phyloP scores from a whole-genome alignment of 2,888 invertebrate genomes.

The Megalurothrips usitatus region DNA sequence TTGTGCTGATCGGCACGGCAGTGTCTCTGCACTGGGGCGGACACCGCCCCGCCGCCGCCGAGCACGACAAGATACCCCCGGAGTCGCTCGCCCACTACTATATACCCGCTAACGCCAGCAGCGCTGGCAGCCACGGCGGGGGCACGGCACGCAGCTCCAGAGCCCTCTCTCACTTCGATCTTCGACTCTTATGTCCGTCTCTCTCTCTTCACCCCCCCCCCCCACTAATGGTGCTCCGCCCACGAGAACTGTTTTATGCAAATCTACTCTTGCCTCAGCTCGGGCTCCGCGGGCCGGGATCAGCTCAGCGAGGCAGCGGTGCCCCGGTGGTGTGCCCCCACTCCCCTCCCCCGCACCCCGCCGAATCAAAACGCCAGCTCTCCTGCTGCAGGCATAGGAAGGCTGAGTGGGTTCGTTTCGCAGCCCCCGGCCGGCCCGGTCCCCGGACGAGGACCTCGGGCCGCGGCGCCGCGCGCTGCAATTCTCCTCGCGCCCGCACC shows the following conservation, averaged over 20 bases:
- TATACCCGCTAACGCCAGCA: too few species aligned
- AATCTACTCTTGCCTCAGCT: neutral
- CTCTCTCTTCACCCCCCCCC: neutral
- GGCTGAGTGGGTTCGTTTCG: too few species aligned
- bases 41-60: neutral
- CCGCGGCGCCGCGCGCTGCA: too few species aligned
- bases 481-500: too few species aligned
- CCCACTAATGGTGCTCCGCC: neutral
- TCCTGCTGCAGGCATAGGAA: too few species aligned
- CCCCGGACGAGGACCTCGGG: too few species aligned
- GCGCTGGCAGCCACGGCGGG: too few species aligned
- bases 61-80: neutral
- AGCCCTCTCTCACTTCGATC: neutral
- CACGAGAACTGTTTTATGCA: slow-evolving; percentile 22
- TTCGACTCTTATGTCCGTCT: neutral
- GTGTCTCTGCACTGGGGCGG: neutral
- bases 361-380: neutral
- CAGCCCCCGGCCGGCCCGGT: too few species aligned
- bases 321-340: neutral
- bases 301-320: neutral
- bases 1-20: neutral
- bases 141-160: too few species aligned
- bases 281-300: neutral
- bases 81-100: too few species aligned
- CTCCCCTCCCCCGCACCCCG: neutral